A percentile compares a stretch with the other conserved stretches of the same genome.
Evolutionary conservation across 2,888 invertebrate genomes (phyloP).

Genomic region (Seira musarum): DNA sequence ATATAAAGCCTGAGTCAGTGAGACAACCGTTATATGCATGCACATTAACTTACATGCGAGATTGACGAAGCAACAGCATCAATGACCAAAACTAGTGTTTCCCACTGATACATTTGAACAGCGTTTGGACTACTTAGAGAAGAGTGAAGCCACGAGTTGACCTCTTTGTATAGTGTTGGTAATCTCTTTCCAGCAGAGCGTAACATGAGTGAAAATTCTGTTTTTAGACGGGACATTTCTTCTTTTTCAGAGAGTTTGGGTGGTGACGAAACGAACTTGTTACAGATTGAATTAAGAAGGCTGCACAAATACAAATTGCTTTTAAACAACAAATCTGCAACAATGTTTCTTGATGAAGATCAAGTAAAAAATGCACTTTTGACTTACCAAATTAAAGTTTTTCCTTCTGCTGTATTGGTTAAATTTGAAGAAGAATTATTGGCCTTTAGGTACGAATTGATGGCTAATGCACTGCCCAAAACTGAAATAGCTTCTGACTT

Average conservation of each 20-base stretch:
- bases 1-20: too few relatives aligned
- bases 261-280: constrained; percentile 61
- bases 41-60: constrained; percentile 57
- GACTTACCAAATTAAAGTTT: constrained; percentile 51
- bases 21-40: too few relatives aligned
- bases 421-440: constrained; percentile 20
- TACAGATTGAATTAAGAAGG: constrained; percentile 55
- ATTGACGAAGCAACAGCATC: constrained; percentile 65
- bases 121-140: constrained; percentile 59
- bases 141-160: constrained; percentile 63
- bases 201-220: constrained; percentile 60
- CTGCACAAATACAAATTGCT: constrained; percentile 40
- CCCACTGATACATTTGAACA: constrained; percentile 67
- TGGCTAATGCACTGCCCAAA: constrained; percentile 52
- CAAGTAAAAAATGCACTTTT: neutral
- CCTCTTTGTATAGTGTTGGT: constrained; percentile 63
- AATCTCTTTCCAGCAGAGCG: constrained; percentile 58
- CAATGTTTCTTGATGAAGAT: too few relatives aligned
- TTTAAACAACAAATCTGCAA: too few relatives aligned
- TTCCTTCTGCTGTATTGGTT: constrained; percentile 34
- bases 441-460: constrained; percentile 59
- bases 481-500: constrained; percentile 60
- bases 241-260: constrained; percentile 55
- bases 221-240: constrained; percentile 61
- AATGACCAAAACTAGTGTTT: constrained; percentile 62